Evolutionary conservation across 2,797 vertebrate genomes (phyloP).

Genomic region (Manis javanica): DNA sequence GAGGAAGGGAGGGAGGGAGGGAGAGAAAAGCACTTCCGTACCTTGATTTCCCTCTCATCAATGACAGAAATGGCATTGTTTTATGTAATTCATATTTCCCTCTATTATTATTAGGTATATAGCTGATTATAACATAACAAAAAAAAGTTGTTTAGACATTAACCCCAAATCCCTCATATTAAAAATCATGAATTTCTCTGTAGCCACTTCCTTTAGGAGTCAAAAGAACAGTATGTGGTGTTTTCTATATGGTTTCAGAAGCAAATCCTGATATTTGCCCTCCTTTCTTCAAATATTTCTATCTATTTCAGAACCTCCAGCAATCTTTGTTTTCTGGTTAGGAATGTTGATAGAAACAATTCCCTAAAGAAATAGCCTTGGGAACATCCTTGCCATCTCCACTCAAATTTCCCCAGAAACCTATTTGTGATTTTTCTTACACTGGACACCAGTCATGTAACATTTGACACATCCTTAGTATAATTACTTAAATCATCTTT

Average conservation of each 20-base stretch:
- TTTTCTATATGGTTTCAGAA: background rate
- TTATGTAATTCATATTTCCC: background rate
- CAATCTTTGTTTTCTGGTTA: conserved; percentile 54
- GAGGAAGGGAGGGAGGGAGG: background rate
- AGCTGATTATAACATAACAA: conserved; percentile 2
- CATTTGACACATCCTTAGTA: background rate
- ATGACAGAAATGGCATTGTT: background rate
- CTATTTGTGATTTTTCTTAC: background rate
- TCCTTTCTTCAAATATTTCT: conserved; percentile 66
- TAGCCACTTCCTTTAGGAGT: background rate
- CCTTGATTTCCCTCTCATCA: background rate
- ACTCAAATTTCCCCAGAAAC: background rate
- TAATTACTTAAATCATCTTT: background rate
- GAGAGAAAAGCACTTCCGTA: background rate
- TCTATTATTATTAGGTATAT: background rate
- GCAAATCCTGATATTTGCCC: conserved; percentile 41
- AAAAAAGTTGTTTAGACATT: background rate
- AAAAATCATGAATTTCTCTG: background rate
- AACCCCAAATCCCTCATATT: background rate
- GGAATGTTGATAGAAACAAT: conserved; percentile 50
- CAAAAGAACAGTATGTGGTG: background rate
- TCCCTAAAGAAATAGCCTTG: background rate
- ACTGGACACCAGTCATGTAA: background rate
- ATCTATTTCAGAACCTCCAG: conserved; percentile 39
- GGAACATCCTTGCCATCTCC: background rate